These are phyloP conservation scores for Drosophila vallismaia DNA, from an alignment of 2,888 invertebrate genomes.

Conservation along the genomic window DNA sequence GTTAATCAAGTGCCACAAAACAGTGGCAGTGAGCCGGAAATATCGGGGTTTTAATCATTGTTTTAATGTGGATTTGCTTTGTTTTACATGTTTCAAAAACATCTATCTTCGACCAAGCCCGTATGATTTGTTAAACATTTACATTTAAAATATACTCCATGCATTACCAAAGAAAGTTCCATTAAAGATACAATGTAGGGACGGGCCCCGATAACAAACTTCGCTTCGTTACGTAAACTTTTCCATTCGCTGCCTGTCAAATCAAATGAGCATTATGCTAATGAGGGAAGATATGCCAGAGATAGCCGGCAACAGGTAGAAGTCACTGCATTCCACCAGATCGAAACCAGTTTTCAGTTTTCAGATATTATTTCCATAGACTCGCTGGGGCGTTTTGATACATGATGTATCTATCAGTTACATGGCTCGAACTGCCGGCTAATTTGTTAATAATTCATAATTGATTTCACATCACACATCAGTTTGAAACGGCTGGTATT, in stretches of 20 bases:
- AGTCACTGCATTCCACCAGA: conserved; percentile 30
- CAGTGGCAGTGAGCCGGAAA: conserved; percentile 33
- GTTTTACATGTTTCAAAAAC: too few relatives aligned
- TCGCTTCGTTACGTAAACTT: conserved; percentile 53
- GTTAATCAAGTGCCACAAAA: conserved; percentile 23
- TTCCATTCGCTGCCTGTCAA: conserved; percentile 59
- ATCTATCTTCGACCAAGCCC: too few relatives aligned
- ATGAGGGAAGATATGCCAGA: conserved; percentile 55
- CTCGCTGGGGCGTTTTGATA: conserved; percentile 48
- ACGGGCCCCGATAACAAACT: conserved; percentile 39
- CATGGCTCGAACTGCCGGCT: conserved; percentile 53
- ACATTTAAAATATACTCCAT: conserved; percentile 10
- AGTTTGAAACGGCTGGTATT: conserved; percentile 41
- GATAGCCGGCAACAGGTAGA: conserved; percentile 45
- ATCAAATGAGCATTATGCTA: conserved; percentile 68
- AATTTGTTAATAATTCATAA: conserved; percentile 79
- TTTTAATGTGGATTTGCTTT: background rate
- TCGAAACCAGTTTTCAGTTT: conserved; percentile 47
- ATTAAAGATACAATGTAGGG: conserved; percentile 24
- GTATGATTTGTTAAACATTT: background rate
- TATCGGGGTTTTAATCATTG: conserved; percentile 6
- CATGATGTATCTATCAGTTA: conserved; percentile 65
- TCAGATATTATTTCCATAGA: conserved; percentile 14
- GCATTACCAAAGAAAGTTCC: conserved; percentile 59
- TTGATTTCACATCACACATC: conserved; percentile 75